A percentile compares a stretch with the other conserved stretches of the same genome.
phyloP scores from a whole-genome alignment of 2,797 vertebrate genomes.

The Arnoldichthys spilopterus region DNA sequence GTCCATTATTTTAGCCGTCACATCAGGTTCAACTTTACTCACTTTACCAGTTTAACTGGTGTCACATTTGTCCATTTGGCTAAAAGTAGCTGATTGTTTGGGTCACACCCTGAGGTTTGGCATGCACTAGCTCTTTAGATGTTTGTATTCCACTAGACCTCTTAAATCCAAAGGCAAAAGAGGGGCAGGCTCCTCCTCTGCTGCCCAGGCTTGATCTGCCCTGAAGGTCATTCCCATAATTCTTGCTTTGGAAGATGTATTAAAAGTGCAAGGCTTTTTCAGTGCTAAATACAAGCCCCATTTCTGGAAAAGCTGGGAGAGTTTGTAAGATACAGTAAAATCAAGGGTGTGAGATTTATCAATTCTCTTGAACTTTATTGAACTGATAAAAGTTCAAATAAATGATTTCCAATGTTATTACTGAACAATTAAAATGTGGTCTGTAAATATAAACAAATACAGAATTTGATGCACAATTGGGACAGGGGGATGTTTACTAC shows the following conservation, averaged over 20 bases:
- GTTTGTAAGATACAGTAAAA: too few species aligned
- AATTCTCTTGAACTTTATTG: too few species aligned
- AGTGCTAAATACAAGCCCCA: too few species aligned
- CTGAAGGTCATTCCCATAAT: not conserved
- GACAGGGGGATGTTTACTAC: too few species aligned
- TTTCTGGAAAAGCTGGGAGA: too few species aligned
- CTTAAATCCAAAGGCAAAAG: not conserved
- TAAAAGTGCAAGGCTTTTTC: not conserved
- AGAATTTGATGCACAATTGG: too few species aligned
- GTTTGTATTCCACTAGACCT: not conserved
- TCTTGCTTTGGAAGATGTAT: not conserved
- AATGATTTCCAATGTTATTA: too few species aligned
- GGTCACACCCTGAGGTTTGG: slow-evolving; percentile 8
- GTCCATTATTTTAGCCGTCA: not conserved
- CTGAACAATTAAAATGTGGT: too few species aligned
- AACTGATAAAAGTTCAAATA: too few species aligned
- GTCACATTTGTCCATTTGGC: slow-evolving; percentile 6
- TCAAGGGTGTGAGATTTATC: too few species aligned
- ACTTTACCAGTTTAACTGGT: slow-evolving; percentile 5
- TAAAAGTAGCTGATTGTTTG: slow-evolving; percentile 24
- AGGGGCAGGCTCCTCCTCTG: not conserved
- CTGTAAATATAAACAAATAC: too few species aligned
- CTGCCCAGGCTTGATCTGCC: not conserved
- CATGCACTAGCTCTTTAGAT: not conserved
- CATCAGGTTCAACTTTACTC: not conserved